These are phyloP conservation scores for Cheilosia scutellata DNA, from an alignment of 2,888 invertebrate genomes.

Conservation along the genomic window DNA sequence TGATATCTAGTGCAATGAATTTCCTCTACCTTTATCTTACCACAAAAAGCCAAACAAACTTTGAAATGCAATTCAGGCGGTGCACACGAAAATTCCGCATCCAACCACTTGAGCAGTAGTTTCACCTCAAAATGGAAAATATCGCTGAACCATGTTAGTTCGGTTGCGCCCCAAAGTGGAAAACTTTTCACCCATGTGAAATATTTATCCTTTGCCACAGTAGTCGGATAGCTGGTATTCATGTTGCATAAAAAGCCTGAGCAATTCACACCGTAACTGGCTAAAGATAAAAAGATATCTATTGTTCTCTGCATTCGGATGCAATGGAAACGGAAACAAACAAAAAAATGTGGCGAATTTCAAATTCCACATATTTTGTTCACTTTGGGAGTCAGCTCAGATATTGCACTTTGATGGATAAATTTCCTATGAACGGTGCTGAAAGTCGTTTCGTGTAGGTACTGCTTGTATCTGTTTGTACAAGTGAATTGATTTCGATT, in stretches of 20 bases:
- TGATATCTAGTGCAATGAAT: not conserved
- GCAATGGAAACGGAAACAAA: not conserved
- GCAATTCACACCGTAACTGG: not conserved
- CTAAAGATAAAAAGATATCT: not conserved
- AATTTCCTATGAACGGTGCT: not conserved
- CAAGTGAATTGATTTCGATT: constrained; percentile 24
- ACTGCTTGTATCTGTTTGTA: not conserved
- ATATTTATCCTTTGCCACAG: not conserved
- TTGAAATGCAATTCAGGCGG: not conserved
- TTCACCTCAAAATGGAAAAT: constrained; percentile 7
- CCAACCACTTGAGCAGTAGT: constrained; percentile 9
- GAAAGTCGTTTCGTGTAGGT: not conserved
- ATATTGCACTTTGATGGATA: constrained; percentile 9
- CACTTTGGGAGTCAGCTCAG: not conserved
- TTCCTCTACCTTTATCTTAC: not conserved
- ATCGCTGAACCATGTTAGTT: constrained; percentile 2
- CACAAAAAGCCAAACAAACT: not conserved
- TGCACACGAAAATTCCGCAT: not conserved
- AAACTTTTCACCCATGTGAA: not conserved
- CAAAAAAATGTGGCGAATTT: not conserved
- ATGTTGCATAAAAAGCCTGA: not conserved
- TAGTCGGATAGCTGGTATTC: not conserved
- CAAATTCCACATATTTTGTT: not conserved
- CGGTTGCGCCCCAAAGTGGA: not conserved
- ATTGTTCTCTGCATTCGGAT: not conserved